A percentile compares a stretch with the other conserved stretches of the same genome.
phyloP scores from a whole-genome alignment of 2,888 invertebrate species.

The Melipona bicolor region DNA sequence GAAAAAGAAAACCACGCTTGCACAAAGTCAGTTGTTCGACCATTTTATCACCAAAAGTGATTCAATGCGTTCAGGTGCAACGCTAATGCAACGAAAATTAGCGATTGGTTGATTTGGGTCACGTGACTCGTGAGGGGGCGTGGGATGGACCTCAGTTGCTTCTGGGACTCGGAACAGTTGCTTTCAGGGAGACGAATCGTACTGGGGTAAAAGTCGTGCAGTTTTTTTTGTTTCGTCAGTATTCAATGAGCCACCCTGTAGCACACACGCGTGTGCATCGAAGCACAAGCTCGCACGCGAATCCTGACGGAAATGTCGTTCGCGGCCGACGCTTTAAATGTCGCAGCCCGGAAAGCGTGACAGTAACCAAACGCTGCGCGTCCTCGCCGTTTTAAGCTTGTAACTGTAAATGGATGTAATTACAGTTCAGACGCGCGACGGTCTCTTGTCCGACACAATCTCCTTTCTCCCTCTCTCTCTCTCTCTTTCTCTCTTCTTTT shows the following conservation, averaged over 20 bases:
- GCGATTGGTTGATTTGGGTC: too few relatives aligned
- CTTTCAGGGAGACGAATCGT: too few relatives aligned
- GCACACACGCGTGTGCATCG: background rate
- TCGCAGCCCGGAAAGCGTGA: conserved; percentile 52
- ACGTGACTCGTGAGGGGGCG: too few relatives aligned
- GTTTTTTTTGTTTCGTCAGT: background rate
- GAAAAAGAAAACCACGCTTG: too few relatives aligned
- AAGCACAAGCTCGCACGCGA: conserved; percentile 30
- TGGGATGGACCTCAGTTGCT: too few relatives aligned
- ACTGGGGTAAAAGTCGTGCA: too few relatives aligned
- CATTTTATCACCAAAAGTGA: too few relatives aligned
- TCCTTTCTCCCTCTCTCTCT: background rate
- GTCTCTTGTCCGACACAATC: conserved; percentile 7
- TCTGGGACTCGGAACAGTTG: too few relatives aligned
- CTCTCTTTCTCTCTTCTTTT: too few relatives aligned
- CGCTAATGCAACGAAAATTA: too few relatives aligned
- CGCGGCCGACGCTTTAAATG: conserved; percentile 41
- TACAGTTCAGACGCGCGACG: conserved; percentile 39
- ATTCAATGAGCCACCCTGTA: background rate
- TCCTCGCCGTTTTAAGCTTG: conserved; percentile 37
- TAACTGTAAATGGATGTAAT: conserved; percentile 57
- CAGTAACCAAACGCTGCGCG: conserved; percentile 44
- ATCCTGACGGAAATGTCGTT: conserved; percentile 47
- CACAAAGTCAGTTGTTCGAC: too few relatives aligned
- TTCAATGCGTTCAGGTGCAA: too few relatives aligned